These are phyloP conservation scores for Chloropsis cyanopogon DNA, from an alignment of 2,113 vertebrate genomes.

Conservation along the genomic window DNA sequence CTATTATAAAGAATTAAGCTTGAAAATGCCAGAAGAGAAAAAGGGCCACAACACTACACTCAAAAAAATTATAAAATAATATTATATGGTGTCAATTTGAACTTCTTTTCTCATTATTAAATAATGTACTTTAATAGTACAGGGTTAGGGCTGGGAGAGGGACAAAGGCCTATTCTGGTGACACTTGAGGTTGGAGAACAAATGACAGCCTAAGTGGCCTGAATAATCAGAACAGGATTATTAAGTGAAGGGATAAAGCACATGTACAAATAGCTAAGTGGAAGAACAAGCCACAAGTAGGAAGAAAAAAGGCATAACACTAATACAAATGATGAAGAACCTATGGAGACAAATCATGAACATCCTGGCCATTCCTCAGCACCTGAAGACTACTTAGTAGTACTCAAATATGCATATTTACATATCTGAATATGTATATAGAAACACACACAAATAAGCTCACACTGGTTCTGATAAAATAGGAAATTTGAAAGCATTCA, in stretches of 20 bases:
- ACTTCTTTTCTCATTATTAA: not conserved
- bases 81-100: not conserved
- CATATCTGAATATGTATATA: not conserved
- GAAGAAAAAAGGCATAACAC: not conserved
- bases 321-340: not conserved
- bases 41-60: not conserved
- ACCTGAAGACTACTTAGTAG: not conserved
- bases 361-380: not conserved
- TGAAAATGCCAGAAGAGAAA: not conserved
- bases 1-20: not conserved
- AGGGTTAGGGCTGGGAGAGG: not conserved
- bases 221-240: not conserved
- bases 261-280: not conserved
- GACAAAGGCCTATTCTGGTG: not conserved
- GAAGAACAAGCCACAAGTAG: not conserved
- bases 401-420: not conserved
- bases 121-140: not conserved
- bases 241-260: not conserved
- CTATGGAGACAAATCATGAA: not conserved
- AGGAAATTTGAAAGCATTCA: not conserved
- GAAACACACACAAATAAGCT: not conserved
- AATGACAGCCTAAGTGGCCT: not conserved
- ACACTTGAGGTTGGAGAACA: not conserved
- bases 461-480: not conserved
- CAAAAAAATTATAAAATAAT: not conserved